Conservation (phyloP, 2,113 vertebrate species). For the Perca flavescens region DNA sequence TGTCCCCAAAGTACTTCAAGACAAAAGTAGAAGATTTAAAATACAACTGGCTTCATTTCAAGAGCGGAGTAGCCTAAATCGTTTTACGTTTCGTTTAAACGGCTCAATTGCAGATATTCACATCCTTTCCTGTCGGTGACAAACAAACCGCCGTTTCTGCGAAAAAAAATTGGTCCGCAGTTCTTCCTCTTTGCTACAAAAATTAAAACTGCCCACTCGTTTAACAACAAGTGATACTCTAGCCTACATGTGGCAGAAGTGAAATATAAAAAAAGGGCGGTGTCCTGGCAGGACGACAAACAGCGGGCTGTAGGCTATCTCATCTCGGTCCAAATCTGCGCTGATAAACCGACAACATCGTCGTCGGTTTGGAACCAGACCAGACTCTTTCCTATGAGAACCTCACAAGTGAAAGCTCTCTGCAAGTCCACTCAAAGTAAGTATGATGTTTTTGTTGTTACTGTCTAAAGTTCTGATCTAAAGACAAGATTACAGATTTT, state of each 20-base stretch:
- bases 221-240: background rate
- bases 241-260: no score
- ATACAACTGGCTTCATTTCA: background rate
- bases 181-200: background rate
- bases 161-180: background rate
- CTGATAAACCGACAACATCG: conserved; percentile 74
- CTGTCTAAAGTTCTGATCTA: conserved; percentile 69
- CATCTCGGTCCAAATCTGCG: conserved; percentile 79
- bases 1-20: background rate
- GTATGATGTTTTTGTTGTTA: conserved; percentile 25
- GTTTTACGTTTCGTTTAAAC: background rate
- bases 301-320: conserved; percentile 44
- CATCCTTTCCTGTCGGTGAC: conserved; percentile 58
- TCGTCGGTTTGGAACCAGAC: conserved; percentile 32
- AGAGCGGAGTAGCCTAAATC: background rate
- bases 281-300: conserved; percentile 2
- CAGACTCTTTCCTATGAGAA: conserved; percentile 58
- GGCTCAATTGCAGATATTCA: conserved; percentile 60
- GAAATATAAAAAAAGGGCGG: background rate
- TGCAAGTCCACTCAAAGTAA: conserved; percentile 40
- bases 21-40: background rate
- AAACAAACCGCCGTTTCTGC: conserved; percentile 11
- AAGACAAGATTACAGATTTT: conserved; percentile 75
- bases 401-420: conserved; percentile 1
- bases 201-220: background rate